phyloP scores from a whole-genome alignment of 2,888 invertebrate species.

The Alitta virens region DNA sequence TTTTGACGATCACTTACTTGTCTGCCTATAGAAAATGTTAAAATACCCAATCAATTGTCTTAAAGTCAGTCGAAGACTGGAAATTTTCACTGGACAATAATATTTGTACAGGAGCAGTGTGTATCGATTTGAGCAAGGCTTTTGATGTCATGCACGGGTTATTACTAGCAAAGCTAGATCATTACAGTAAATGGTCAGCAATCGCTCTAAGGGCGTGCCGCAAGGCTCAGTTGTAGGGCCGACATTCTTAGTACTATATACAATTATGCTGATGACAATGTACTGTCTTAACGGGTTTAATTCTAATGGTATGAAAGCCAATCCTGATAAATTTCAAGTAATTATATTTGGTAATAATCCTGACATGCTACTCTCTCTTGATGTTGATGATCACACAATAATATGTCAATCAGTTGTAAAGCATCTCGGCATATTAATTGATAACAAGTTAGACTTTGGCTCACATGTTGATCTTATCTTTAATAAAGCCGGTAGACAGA shows the following conservation, averaged over 20 bases:
- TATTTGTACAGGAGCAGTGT: neutral
- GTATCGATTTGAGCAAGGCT: neutral
- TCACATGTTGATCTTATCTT: neutral
- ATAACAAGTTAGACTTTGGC: neutral
- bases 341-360: neutral
- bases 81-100: neutral
- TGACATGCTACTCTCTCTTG: neutral
- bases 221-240: neutral
- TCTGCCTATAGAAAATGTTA: neutral
- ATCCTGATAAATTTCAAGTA: neutral
- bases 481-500: neutral
- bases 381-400: neutral
- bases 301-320: neutral
- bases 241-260: neutral
- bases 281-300: neutral
- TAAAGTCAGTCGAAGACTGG: neutral
- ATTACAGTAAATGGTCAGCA: neutral
- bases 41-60: neutral
- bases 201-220: neutral
- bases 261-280: constrained; percentile 1
- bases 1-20: neutral
- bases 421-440: neutral
- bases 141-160: neutral
- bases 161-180: neutral
- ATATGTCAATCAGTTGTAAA: neutral